These are phyloP conservation scores for Nibea albiflora DNA, from an alignment of 2,113 vertebrate species.

Conservation along the genomic window DNA sequence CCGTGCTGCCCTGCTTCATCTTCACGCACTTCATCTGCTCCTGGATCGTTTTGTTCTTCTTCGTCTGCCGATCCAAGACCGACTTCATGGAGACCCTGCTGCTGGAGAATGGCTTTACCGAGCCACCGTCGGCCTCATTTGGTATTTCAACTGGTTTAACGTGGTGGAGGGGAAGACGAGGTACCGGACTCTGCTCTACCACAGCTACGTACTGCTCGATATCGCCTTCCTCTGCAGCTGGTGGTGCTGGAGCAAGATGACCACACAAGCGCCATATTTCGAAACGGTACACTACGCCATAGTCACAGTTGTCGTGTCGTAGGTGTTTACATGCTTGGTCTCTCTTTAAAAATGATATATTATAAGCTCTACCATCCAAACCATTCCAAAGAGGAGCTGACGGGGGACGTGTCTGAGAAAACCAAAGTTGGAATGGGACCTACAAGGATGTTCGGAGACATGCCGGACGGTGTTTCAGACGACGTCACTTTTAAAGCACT, in stretches of 20 bases:
- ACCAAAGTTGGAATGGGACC: not conserved
- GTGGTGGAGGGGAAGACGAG: constrained; percentile 78
- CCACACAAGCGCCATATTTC: not conserved
- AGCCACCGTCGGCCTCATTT: constrained; percentile 84
- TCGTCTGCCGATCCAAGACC: constrained; percentile 81
- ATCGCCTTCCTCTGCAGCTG: constrained; percentile 75
- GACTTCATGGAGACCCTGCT: constrained; percentile 82
- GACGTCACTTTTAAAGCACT: no score
- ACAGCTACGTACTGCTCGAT: constrained; percentile 83
- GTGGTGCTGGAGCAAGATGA: constrained; percentile 76
- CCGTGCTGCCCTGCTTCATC: constrained; percentile 79
- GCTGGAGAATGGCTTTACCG: constrained; percentile 86
- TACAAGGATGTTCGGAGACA: not conserved
- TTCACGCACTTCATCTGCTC: constrained; percentile 83
- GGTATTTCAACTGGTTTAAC: constrained; percentile 92
- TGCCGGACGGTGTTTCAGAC: not conserved
- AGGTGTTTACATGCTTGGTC: constrained; percentile 47
- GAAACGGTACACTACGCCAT: fast-evolving
- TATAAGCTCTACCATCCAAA: constrained; percentile 75
- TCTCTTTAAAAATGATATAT: constrained; percentile 61
- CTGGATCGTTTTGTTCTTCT: constrained; percentile 85
- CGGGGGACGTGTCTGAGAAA: fast-evolving
- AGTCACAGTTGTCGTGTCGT: fast-evolving
- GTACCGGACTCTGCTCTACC: constrained; percentile 83
- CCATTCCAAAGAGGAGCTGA: not conserved